phyloP scores from a whole-genome alignment of 2,888 invertebrate species.

The Priocnemis perturbator region DNA sequence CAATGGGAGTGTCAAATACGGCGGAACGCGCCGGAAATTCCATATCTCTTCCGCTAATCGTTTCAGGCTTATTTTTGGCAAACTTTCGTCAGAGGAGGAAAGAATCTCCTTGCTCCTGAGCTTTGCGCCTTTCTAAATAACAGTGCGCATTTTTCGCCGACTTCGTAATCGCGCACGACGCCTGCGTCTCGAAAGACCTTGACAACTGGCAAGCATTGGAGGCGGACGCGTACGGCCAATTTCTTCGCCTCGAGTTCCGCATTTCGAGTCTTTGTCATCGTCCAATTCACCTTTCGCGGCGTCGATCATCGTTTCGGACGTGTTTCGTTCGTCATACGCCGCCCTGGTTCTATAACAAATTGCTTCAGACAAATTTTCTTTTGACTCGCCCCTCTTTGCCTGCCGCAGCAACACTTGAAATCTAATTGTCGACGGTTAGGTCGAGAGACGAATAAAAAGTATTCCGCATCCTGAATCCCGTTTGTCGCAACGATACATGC shows the following conservation, averaged over 20 bases:
- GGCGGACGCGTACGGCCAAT: slow-evolving; percentile 42
- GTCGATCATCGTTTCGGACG: no score
- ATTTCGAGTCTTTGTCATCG: no score
- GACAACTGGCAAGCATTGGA: slow-evolving; percentile 31
- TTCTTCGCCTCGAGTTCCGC: slow-evolving; percentile 32
- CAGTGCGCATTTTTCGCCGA: slow-evolving; percentile 20
- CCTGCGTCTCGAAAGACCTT: slow-evolving; percentile 31
- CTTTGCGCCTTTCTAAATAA: slow-evolving; percentile 21
- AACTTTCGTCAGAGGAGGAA: slow-evolving; percentile 16
- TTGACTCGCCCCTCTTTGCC: no score
- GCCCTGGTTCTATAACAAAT: no score
- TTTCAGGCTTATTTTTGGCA: slow-evolving; percentile 46
- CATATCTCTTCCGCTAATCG: slow-evolving; percentile 46
- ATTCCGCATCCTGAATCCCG: no score
- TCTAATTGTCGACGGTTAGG: no score
- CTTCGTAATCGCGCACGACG: background rate
- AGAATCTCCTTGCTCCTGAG: background rate
- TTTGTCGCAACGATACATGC: no score
- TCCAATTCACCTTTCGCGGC: no score
- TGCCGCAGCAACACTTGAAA: no score
- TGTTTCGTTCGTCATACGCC: no score
- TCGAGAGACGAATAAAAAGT: no score
- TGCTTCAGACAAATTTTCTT: no score
- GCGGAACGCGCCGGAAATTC: slow-evolving; percentile 47
- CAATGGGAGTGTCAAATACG: slow-evolving; percentile 35